A percentile compares a stretch with the other conserved stretches of the same genome.
phyloP scores from a whole-genome alignment of 1,140 invertebrate species.

The Cardiocondyla obscurior region DNA sequence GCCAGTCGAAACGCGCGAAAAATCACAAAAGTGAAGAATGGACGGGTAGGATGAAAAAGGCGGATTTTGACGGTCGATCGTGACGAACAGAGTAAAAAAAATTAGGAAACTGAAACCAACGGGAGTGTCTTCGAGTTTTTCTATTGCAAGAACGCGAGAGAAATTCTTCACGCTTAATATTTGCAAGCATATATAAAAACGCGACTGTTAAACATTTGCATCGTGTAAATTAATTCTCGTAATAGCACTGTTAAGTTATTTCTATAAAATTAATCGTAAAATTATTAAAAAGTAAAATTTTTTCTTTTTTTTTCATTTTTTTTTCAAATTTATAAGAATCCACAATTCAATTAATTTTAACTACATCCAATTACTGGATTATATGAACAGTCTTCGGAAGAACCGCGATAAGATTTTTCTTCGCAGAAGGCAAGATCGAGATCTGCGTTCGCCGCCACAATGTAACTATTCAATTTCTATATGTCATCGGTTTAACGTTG shows the following conservation, averaged over 20 bases:
- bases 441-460: not conserved
- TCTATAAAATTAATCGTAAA: not conserved
- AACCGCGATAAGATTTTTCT: not conserved
- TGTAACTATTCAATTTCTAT: not conserved
- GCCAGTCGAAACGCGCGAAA: constrained; percentile 63
- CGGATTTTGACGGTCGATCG: constrained; percentile 34
- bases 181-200: not conserved
- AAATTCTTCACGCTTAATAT: not conserved
- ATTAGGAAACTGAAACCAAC: not conserved
- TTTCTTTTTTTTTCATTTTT: not conserved
- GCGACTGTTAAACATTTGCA: not conserved
- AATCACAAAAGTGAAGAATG: constrained; percentile 63
- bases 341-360: not conserved
- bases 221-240: not conserved
- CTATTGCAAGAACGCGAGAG: not conserved
- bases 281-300: not conserved
- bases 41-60: constrained; percentile 47
- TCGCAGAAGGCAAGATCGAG: not conserved
- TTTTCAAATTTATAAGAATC: not conserved
- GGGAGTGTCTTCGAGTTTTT: not conserved
- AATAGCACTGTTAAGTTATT: not conserved
- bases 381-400: not conserved
- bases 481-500: not conserved
- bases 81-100: constrained; percentile 2
- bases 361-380: not conserved